Conservation (phyloP, 1,140 invertebrate species). For the Schlechtendalia chinensis region DNA sequence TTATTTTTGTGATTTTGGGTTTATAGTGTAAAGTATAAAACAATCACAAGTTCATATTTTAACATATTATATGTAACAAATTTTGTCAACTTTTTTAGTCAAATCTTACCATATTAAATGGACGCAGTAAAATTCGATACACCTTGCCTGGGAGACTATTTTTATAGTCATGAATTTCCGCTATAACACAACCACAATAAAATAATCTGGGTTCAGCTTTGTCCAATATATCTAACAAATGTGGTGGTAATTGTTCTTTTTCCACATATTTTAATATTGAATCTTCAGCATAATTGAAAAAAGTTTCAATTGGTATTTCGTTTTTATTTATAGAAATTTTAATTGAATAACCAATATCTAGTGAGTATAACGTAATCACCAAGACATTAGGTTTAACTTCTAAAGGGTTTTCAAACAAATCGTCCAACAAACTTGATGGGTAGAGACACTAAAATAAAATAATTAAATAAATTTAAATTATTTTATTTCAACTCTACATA, state of each 20-base stretch:
- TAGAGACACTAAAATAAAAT: constrained; percentile 24
- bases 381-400: constrained; percentile 21
- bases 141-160: constrained; percentile 67
- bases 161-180: constrained; percentile 85
- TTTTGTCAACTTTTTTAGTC: no score
- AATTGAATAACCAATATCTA: constrained; percentile 37
- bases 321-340: constrained; percentile 11
- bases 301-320: constrained; percentile 24
- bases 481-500: neutral
- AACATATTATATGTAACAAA: no score
- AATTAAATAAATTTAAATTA: neutral
- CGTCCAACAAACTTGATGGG: constrained; percentile 37
- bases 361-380: constrained; percentile 23
- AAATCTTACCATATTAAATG: constrained; percentile 75
- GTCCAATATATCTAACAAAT: constrained; percentile 80
- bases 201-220: constrained; percentile 77
- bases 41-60: no score
- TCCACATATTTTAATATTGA: constrained; percentile 64
- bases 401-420: constrained; percentile 22
- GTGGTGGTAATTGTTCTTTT: constrained; percentile 81
- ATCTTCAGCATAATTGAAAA: constrained; percentile 30
- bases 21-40: no score
- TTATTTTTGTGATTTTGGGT: no score
- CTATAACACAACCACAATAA: constrained; percentile 88
- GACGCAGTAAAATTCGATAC: constrained; percentile 83